A percentile compares a stretch with the other conserved stretches of the same genome.
Evolutionary conservation across 2,113 vertebrate genomes (phyloP).

Genomic region (Syrmaticus mikado): DNA sequence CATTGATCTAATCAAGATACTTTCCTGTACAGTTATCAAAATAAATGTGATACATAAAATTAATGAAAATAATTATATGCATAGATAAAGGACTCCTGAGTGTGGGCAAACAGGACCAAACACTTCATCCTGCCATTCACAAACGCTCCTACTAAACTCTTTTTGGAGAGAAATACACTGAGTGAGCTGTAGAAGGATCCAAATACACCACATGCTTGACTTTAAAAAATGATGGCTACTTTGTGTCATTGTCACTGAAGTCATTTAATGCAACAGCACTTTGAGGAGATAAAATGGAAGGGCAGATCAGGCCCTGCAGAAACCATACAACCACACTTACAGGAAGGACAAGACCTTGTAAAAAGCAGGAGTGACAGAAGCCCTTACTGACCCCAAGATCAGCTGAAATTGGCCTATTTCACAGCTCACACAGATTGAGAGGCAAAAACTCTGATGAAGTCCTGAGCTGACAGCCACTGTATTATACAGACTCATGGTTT

Average conservation of each 20-base stretch:
- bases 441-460: not conserved
- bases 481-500: not conserved
- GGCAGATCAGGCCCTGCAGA: not conserved
- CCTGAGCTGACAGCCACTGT: not conserved
- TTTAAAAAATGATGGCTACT: not conserved
- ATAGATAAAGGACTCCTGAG: not conserved
- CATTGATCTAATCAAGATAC: conserved; percentile 17
- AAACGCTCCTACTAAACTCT: not conserved
- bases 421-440: rapidly evolving
- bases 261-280: not conserved
- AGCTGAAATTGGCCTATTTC: not conserved
- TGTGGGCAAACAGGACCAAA: not conserved
- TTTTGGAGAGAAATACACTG: not conserved
- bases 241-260: not conserved
- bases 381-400: not conserved
- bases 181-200: not conserved
- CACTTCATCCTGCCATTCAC: not conserved
- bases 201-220: not conserved
- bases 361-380: not conserved
- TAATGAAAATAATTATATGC: not conserved
- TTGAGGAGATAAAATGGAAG: not conserved
- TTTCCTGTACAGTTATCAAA: conserved; percentile 46
- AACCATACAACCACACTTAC: not conserved
- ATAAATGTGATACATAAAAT: not conserved
- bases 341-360: not conserved